Evolutionary conservation across 2,797 vertebrate genomes (phyloP).

Genomic region (Petrocephalus schoutedeni): DNA sequence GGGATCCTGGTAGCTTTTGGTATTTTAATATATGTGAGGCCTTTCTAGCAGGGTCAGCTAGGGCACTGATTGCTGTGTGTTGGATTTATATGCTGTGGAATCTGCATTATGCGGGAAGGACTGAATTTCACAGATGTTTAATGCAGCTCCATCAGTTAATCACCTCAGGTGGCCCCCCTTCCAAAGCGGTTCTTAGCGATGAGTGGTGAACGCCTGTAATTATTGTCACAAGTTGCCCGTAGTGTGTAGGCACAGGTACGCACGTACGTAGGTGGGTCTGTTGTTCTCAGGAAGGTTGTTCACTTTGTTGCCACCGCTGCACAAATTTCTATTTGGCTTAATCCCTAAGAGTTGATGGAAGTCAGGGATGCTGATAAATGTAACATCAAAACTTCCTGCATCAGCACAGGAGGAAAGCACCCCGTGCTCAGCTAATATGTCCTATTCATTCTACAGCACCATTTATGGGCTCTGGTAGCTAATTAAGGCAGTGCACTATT

Average conservation of each 20-base stretch:
- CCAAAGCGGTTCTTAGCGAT: constrained; percentile 25
- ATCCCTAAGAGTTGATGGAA: not conserved
- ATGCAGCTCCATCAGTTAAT: constrained; percentile 26
- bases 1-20: not conserved
- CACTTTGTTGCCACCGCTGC: not conserved
- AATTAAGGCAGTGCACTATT: not conserved
- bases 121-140: constrained; percentile 34
- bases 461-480: not conserved
- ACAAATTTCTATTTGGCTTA: not conserved
- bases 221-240: constrained; percentile 18
- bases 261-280: not conserved
- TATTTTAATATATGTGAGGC: not conserved
- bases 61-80: not conserved
- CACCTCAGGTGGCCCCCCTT: constrained; percentile 30
- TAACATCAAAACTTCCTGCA: not conserved
- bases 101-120: not conserved
- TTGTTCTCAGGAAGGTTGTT: not conserved
- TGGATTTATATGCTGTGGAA: not conserved
- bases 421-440: not conserved
- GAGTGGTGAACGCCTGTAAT: not conserved
- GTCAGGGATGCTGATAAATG: constrained; percentile 2
- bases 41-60: not conserved
- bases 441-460: not conserved
- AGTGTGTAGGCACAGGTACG: not conserved
- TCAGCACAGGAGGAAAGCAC: not conserved